Conservation (phyloP, 64 coral and sea anemone genomes). For the Actinia tenebrosa region DNA sequence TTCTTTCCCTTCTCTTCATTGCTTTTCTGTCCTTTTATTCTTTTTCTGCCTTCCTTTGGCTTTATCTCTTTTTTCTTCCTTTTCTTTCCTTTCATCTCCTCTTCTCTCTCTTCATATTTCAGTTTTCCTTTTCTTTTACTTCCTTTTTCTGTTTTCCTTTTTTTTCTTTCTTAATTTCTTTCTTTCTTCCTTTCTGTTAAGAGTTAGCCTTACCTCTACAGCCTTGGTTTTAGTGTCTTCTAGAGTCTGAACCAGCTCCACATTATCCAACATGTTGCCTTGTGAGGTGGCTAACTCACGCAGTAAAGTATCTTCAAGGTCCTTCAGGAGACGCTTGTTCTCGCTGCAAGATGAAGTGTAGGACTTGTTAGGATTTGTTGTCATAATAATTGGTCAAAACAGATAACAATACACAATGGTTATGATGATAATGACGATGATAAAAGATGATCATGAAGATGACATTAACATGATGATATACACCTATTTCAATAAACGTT, state of each 20-base stretch:
- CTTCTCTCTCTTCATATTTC: no score
- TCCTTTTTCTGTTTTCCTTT: no score
- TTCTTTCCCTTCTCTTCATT: no score
- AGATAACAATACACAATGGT: not conserved
- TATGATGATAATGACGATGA: not conserved
- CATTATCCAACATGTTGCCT: conserved; percentile 99
- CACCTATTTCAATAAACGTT: no score
- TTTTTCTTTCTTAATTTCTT: no score
- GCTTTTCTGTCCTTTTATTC: no score
- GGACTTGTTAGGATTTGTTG: no score
- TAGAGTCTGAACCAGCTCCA: conserved; percentile 87
- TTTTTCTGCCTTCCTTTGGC: no score
- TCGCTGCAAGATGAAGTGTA: conserved; percentile 42
- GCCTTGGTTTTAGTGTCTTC: conserved; percentile 98
- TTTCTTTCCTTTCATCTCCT: no score
- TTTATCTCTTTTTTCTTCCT: no score
- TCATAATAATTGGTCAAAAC: not conserved
- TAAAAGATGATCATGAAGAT: not conserved
- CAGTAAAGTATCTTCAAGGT: conserved; percentile 89
- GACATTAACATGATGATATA: not conserved
- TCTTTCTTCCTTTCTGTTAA: no score
- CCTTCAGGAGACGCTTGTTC: conserved; percentile 94
- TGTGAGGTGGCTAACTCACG: conserved; percentile 97
- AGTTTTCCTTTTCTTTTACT: no score
- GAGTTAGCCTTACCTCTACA: conserved; percentile 46